These are phyloP conservation scores for Xiphydria camelus DNA, from an alignment of 2,888 invertebrate species.

Conservation along the genomic window DNA sequence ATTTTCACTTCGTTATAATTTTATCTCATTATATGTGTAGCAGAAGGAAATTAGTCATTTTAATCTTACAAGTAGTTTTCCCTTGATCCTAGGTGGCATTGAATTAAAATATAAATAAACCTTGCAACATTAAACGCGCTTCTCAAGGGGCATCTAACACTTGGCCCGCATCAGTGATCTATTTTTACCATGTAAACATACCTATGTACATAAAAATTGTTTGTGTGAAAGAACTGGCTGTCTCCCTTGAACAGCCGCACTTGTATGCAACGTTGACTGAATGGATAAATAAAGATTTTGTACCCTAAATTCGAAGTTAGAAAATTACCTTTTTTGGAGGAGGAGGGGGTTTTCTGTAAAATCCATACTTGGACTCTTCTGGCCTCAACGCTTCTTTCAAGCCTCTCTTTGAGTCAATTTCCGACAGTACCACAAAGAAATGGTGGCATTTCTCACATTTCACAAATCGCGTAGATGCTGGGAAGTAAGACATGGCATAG, in stretches of 20 bases:
- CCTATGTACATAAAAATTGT: neutral
- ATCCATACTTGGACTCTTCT: constrained; percentile 70
- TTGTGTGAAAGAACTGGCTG: too few species aligned
- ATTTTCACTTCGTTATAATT: too few species aligned
- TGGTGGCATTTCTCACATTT: constrained; percentile 98
- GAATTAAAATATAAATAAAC: neutral
- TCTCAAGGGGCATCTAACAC: neutral
- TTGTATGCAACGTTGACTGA: too few species aligned
- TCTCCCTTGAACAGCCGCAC: too few species aligned
- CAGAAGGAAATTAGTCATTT: too few species aligned
- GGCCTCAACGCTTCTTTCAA: constrained; percentile 73
- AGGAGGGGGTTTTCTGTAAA: constrained; percentile 85
- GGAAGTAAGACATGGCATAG: neutral
- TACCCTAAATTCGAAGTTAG: constrained; percentile 7
- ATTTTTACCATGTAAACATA: neutral
- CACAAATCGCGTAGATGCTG: constrained; percentile 88
- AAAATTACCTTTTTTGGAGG: constrained; percentile 79
- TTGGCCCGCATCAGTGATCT: neutral
- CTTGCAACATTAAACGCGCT: too few species aligned
- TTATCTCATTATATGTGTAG: too few species aligned
- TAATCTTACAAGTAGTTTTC: too few species aligned
- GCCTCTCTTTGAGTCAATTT: constrained; percentile 87
- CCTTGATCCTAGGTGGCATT: too few species aligned
- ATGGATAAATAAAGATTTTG: neutral
- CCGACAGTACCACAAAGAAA: constrained; percentile 94